Conservation (phyloP, 2,797 vertebrate genomes). For the Gephyroberyx darwinii region DNA sequence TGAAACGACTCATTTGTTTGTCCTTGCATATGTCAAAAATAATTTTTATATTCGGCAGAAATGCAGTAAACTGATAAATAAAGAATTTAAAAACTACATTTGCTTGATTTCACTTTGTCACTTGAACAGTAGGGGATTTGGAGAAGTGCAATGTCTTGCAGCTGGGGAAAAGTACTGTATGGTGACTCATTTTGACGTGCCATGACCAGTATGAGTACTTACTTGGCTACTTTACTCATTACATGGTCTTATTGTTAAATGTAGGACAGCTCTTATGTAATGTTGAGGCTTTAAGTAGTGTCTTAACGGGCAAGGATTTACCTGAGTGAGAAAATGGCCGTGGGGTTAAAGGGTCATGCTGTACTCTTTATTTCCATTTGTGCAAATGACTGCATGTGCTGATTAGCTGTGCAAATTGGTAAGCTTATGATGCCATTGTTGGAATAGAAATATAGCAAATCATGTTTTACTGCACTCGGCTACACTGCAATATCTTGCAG, state of each 20-base stretch:
- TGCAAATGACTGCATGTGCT: slow-evolving; percentile 19
- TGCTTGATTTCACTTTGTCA: slow-evolving; percentile 1
- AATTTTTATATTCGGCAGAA: slow-evolving; percentile 77
- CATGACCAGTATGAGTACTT: neutral
- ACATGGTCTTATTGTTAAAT: neutral
- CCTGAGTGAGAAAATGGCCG: slow-evolving; percentile 8
- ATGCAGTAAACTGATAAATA: slow-evolving; percentile 74
- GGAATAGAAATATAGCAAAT: too few relatives aligned
- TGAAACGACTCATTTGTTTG: slow-evolving; percentile 49
- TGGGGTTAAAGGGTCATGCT: neutral
- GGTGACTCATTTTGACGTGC: slow-evolving; percentile 1
- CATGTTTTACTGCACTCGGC: neutral
- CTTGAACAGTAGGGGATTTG: neutral
- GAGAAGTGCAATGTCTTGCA: neutral
- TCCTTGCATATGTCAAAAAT: slow-evolving; percentile 67
- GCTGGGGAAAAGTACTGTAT: neutral
- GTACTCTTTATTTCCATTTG: neutral
- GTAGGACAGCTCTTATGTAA: slow-evolving; percentile 24
- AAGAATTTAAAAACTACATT: slow-evolving; percentile 64
- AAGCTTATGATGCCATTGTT: neutral
- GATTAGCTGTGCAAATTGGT: neutral
- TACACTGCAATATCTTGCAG: neutral
- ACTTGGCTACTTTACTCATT: neutral
- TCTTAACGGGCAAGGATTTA: slow-evolving; percentile 33
- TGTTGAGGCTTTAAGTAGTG: slow-evolving; percentile 24